Evolutionary conservation across 2,797 vertebrate species (phyloP).

Genomic region (Neosilurus hyrtlii): DNA sequence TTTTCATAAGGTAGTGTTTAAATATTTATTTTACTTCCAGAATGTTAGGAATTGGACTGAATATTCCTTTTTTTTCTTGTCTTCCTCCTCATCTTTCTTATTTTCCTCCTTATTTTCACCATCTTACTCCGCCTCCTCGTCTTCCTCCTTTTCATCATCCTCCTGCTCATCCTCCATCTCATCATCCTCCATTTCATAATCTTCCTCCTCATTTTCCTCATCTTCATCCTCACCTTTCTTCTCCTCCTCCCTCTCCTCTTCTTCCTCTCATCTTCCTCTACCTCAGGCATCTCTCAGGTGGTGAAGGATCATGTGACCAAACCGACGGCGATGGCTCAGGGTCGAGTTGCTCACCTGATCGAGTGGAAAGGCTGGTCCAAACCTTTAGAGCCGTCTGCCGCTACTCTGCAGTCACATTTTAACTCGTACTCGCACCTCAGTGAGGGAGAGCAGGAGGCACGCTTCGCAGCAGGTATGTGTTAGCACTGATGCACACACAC

Average conservation of each 20-base stretch:
- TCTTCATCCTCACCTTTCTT: not conserved
- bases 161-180: not conserved
- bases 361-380: constrained; percentile 99
- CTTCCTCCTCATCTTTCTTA: not conserved
- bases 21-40: not conserved
- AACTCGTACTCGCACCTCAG: constrained; percentile 92
- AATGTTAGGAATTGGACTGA: not conserved
- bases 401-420: constrained; percentile 85
- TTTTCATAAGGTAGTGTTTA: not conserved
- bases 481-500: not conserved
- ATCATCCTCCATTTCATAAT: not conserved
- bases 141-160: not conserved
- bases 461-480: constrained; percentile 89
- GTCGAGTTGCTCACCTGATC: constrained; percentile 94
- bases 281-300: constrained; percentile 91
- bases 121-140: not conserved
- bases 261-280: not conserved
- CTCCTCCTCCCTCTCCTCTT: not conserved
- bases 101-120: not conserved
- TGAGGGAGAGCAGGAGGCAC: constrained; percentile 95
- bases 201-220: not conserved
- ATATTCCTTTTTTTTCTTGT: not conserved
- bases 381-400: constrained; percentile 76
- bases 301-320: constrained; percentile 98
- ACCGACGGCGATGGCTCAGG: constrained; percentile 96